Evolutionary conservation across 2,888 invertebrate genomes (phyloP).

Genomic region (Cactoblastis cactorum): DNA sequence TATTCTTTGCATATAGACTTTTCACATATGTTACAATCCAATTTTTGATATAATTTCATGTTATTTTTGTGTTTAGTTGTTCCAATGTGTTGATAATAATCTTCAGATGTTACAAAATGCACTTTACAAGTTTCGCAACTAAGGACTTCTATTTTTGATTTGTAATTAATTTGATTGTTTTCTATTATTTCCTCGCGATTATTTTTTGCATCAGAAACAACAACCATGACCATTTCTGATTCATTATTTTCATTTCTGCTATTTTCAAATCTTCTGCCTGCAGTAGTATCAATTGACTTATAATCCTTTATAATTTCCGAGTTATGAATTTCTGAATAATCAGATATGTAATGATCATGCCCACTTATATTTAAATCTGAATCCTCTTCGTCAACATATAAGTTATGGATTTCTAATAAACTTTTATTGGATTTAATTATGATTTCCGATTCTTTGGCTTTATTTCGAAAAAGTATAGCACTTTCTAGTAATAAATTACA

Average conservation of each 20-base stretch:
- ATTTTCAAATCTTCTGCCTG: constrained; percentile 20
- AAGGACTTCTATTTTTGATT: too few relatives aligned
- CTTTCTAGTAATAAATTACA: constrained; percentile 26
- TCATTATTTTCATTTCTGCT: constrained; percentile 18
- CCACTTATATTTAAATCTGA: not conserved
- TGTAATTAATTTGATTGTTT: constrained; percentile 15
- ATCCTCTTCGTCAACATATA: constrained; percentile 10
- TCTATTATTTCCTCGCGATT: constrained; percentile 19
- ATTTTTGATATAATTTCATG: constrained; percentile 5
- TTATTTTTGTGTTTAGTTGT: not conserved
- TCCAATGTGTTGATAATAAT: constrained; percentile 16
- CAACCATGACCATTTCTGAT: not conserved
- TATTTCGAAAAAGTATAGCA: constrained; percentile 29
- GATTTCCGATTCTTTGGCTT: constrained; percentile 25
- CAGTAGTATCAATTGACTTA: not conserved
- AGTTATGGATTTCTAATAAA: constrained; percentile 10
- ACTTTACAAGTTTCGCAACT: constrained; percentile 16
- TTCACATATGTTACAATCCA: constrained; percentile 23
- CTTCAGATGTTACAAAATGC: constrained; percentile 17
- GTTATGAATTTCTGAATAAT: not conserved
- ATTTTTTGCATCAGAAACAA: not conserved
- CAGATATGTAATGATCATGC: not conserved
- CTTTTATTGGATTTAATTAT: constrained; percentile 15
- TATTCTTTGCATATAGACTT: not conserved
- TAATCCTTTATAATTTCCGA: not conserved